Conservation (phyloP, 1,140 invertebrate genomes). For the Drosophila parabipectinata region DNA sequence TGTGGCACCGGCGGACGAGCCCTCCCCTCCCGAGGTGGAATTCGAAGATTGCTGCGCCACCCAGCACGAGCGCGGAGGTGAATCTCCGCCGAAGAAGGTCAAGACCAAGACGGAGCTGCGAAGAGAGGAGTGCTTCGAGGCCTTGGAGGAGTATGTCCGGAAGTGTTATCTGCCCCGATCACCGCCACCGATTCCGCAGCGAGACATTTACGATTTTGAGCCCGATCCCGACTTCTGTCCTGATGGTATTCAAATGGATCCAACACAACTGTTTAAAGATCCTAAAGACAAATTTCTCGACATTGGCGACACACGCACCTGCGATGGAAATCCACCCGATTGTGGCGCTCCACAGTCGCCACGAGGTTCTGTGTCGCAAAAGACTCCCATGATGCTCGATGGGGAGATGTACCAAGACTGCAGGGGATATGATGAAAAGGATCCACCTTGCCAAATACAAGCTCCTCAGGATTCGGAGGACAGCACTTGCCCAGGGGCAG, state of each 20-base stretch:
- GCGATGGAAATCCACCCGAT: neutral
- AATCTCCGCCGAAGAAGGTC: neutral
- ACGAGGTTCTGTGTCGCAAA: neutral
- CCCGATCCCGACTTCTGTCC: conserved; percentile 40
- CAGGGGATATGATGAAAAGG: neutral
- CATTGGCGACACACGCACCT: neutral
- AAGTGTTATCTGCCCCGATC: conserved; percentile 31
- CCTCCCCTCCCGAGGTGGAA: neutral
- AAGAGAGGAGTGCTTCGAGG: conserved; percentile 38
- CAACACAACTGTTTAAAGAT: neutral
- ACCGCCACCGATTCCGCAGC: neutral
- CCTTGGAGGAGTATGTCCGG: conserved; percentile 47
- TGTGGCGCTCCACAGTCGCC: neutral
- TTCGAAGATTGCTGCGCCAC: conserved; percentile 38
- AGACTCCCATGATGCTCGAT: neutral
- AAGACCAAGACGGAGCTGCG: conserved; percentile 1
- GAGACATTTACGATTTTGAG: conserved; percentile 53
- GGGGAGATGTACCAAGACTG: neutral
- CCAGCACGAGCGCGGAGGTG: neutral
- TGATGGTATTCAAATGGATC: neutral
- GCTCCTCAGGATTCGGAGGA: neutral
- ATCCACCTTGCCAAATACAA: neutral
- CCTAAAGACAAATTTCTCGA: neutral
- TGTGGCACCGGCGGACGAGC: conserved; percentile 4
- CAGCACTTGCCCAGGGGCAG: neutral